A percentile compares a stretch with the other conserved stretches of the same genome.
These are phyloP conservation scores for Tragelaphus buxtoni DNA, from an alignment of 2,113 vertebrate species.

Conservation along the genomic window DNA sequence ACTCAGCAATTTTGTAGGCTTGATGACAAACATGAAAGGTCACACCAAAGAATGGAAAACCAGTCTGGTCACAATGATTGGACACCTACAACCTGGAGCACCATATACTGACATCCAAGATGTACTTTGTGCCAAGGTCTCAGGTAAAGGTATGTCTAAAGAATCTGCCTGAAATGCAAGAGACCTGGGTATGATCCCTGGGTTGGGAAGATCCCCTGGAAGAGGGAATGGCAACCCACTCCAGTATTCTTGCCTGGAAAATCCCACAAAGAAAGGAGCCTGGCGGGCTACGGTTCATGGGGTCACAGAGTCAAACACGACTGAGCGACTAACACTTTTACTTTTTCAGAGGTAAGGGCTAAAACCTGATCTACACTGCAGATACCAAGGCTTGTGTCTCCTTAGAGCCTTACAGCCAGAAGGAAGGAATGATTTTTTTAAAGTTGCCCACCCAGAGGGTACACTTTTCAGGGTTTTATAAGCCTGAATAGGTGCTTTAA, in stretches of 20 bases:
- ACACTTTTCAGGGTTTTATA: background rate
- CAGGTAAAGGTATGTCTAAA: background rate
- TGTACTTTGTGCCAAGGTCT: background rate
- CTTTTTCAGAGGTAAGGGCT: background rate
- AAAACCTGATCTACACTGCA: background rate
- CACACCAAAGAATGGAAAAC: background rate
- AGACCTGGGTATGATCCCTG: background rate
- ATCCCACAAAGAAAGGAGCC: background rate
- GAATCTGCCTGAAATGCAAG: background rate
- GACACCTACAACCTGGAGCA: background rate
- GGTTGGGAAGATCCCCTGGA: background rate
- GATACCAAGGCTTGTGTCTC: background rate
- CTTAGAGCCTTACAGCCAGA: background rate
- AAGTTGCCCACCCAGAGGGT: background rate
- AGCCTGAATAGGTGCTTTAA: background rate
- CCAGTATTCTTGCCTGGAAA: background rate
- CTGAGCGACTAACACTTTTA: background rate
- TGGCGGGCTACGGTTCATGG: background rate
- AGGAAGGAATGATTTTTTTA: background rate
- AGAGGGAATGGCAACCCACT: background rate
- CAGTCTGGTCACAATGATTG: background rate
- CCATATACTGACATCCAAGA: background rate
- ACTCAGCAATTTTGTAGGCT: background rate
- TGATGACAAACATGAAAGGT: slow-evolving; percentile 1
- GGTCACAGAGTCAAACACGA: background rate